Percentiles rank a stretch among this genome's conserved stretches.
These are phyloP conservation scores for Meloidogyne exigua DNA, from an alignment of 1,140 invertebrate species.

Conservation along the genomic window DNA sequence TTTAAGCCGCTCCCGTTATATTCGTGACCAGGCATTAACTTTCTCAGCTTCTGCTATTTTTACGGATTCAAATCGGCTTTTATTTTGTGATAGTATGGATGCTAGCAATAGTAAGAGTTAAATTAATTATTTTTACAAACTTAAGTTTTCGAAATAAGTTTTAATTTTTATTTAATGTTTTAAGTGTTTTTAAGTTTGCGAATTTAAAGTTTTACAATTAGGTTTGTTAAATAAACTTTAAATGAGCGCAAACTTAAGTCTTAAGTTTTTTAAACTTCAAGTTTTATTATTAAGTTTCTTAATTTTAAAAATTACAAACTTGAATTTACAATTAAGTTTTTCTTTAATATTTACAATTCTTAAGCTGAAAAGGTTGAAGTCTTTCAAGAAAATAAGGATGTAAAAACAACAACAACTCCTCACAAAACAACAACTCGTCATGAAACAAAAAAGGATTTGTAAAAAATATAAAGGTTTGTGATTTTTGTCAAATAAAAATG, in stretches of 20 bases:
- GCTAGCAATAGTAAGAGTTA: neutral
- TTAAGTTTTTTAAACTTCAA: too few species aligned
- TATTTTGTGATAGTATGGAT: neutral
- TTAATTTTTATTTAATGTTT: neutral
- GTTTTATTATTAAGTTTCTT: too few species aligned
- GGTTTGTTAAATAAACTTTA: too few species aligned
- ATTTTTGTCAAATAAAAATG: neutral
- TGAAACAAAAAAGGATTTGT: conserved; percentile 6
- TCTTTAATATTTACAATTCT: neutral
- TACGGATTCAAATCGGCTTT: conserved; percentile 19
- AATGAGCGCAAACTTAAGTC: too few species aligned
- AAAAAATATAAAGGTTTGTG: neutral
- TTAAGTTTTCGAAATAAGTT: neutral
- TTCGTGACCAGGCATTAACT: conserved; percentile 13
- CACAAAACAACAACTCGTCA: neutral
- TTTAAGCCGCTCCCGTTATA: neutral
- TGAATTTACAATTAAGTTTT: neutral
- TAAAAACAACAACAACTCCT: neutral
- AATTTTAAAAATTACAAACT: too few species aligned
- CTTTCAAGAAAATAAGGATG: neutral
- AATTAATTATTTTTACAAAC: neutral
- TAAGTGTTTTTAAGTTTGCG: neutral
- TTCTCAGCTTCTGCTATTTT: conserved; percentile 21
- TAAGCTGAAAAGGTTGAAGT: neutral
- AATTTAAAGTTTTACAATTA: neutral